Percentiles rank a stretch among this genome's conserved stretches.
Conservation (phyloP, 2,888 invertebrate genomes). For the Eupithecia vulgata region DNA sequence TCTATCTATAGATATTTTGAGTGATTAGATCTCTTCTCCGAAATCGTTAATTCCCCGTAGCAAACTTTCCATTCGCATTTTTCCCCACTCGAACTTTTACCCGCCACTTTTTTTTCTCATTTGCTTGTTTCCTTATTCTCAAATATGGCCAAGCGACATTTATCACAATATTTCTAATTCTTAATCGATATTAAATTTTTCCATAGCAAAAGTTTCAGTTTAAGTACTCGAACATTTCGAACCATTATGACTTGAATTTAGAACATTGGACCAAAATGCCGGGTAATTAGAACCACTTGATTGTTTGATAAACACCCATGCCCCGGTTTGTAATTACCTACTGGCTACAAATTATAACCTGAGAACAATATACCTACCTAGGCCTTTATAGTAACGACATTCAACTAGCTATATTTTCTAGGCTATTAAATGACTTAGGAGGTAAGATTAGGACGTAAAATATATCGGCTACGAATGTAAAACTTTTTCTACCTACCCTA, state of each 20-base stretch:
- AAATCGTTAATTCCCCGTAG: too few relatives aligned
- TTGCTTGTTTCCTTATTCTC: too few relatives aligned
- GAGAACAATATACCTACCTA: background rate
- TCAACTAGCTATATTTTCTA: background rate
- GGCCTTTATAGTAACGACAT: background rate
- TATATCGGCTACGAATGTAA: background rate
- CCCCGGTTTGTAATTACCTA: background rate
- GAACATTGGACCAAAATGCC: constrained; percentile 6
- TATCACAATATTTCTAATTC: too few relatives aligned
- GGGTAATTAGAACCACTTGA: constrained; percentile 6
- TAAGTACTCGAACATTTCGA: background rate
- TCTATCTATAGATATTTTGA: too few relatives aligned
- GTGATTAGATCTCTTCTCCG: too few relatives aligned
- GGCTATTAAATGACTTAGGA: background rate
- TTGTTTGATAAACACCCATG: constrained; percentile 12
- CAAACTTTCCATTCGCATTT: too few relatives aligned
- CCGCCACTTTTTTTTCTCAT: too few relatives aligned
- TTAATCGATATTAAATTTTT: too few relatives aligned
- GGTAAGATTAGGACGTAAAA: background rate
- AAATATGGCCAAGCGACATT: too few relatives aligned
- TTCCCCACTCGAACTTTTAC: too few relatives aligned
- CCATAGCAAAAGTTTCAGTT: too few relatives aligned
- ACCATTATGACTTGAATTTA: background rate
- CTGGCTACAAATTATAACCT: constrained; percentile 7
- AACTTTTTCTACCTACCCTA: background rate